Evolutionary conservation across 1,140 invertebrate species (phyloP), one percentile per base, ranked within the genome.

Genomic region (Gryon sp.): DNA sequence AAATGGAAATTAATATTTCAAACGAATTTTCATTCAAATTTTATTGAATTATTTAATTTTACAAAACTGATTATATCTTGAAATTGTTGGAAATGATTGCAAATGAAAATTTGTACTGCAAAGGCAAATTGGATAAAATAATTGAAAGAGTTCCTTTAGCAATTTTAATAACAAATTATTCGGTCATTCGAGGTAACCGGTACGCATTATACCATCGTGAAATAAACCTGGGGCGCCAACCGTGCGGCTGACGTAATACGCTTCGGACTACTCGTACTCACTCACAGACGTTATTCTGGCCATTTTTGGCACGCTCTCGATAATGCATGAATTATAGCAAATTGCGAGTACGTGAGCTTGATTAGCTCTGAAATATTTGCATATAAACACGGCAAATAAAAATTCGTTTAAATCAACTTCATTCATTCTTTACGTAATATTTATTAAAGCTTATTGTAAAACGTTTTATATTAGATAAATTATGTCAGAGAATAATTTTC

Each of bases 201-300:
- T 19, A 50, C 16, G 22, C 59, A 30, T 48, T 48, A 48, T 52
- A 22, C 32, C 22, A 22, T 40, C 24, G 45, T 63, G 43, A 63
- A 63, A 50, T 65, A 43, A 65, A 43, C 36, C 26, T 16, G 11
- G 15, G 40, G 40, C 48, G 50, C 50, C 50, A 34, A 66, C 30
- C 48, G 26, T 34, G 28, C 28, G 62, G 40, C 62, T 66, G 62
- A 66, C 62, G 40, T 66, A 66, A 66, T 55, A 19, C 19, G 19
- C 19, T 4, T 26, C 40, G 30, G 45, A 46, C 48, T 65, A 65
- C 62, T 65, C 20, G 11, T 38, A 65, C 32, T 65, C 28, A 24
- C 32, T 26, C 14, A 11, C 14, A 34, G 28, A 40, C 24, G 48
- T 53, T 43, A 38, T 24, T 14, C 40, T 52, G 36, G 20, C 24